Percentiles rank a stretch among this genome's conserved stretches.
Evolutionary conservation across 1,140 invertebrate genomes (phyloP).

Genomic region (Dendrolimus punctatus): DNA sequence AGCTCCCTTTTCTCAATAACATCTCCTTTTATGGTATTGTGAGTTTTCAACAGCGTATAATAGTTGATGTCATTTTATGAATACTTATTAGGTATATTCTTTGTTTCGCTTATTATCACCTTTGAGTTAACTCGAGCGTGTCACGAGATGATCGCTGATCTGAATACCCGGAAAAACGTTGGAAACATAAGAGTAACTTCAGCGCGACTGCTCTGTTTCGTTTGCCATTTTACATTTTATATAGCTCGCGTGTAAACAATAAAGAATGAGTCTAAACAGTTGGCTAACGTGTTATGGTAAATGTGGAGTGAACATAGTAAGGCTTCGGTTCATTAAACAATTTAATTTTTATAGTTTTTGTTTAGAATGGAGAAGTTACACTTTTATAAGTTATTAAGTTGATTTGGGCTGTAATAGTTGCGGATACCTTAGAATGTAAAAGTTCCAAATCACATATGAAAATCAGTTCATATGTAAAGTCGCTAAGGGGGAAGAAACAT

Average conservation of each 20-base stretch:
- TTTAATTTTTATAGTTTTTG: too few species aligned
- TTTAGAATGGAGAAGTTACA: too few species aligned
- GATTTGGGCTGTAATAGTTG: too few species aligned
- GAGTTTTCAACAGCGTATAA: slow-evolving; percentile 10
- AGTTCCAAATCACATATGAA: too few species aligned
- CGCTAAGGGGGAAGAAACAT: too few species aligned
- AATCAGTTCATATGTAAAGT: too few species aligned
- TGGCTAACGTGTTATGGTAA: slow-evolving; percentile 19
- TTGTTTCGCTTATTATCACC: slow-evolving; percentile 24
- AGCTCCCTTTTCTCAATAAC: slow-evolving; percentile 6
- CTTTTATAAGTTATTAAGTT: too few species aligned
- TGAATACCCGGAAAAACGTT: slow-evolving; percentile 14
- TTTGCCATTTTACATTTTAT: slow-evolving; percentile 25
- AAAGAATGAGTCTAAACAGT: slow-evolving; percentile 14
- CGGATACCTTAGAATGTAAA: too few species aligned
- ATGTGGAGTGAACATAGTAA: slow-evolving; percentile 8
- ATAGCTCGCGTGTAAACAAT: slow-evolving; percentile 36
- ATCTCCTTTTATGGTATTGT: slow-evolving; percentile 10
- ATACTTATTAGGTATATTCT: slow-evolving; percentile 13
- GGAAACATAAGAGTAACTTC: slow-evolving; percentile 19
- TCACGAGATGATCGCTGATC: slow-evolving; percentile 11
- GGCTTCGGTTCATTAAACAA: too few species aligned
- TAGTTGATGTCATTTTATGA: slow-evolving; percentile 11
- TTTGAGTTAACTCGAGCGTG: slow-evolving; percentile 18
- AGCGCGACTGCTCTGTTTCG: slow-evolving; percentile 22